These are phyloP conservation scores for Spisula subtruncata DNA, from an alignment of 2,888 invertebrate genomes.

Conservation along the genomic window DNA sequence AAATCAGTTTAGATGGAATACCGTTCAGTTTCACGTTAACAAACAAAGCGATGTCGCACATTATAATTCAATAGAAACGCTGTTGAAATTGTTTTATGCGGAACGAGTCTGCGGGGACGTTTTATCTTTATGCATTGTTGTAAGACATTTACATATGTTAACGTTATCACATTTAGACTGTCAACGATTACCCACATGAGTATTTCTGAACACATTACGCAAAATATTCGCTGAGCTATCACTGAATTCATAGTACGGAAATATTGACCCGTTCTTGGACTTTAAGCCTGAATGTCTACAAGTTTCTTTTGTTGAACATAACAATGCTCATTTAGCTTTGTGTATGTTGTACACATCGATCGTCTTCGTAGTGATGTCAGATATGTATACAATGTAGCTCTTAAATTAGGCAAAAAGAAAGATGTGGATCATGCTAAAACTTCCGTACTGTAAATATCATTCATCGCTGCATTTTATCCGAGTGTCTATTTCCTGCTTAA, in stretches of 20 bases:
- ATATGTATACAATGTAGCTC: too few relatives aligned
- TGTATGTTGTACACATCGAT: too few relatives aligned
- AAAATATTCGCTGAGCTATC: neutral
- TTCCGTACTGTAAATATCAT: neutral
- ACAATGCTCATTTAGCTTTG: too few relatives aligned
- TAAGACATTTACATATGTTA: neutral
- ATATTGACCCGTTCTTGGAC: too few relatives aligned
- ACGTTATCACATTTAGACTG: neutral
- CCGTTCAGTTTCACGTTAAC: neutral
- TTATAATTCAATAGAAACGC: slow-evolving; percentile 8
- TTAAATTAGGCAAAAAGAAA: too few relatives aligned
- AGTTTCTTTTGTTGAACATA: too few relatives aligned
- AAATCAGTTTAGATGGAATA: neutral
- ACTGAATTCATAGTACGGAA: too few relatives aligned
- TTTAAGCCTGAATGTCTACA: too few relatives aligned
- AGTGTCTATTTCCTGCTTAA: neutral
- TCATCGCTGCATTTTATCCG: neutral
- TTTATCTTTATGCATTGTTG: neutral
- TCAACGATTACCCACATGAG: neutral
- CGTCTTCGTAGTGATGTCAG: too few relatives aligned
- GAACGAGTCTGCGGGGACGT: neutral
- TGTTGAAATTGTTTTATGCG: neutral
- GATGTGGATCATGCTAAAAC: too few relatives aligned
- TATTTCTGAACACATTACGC: neutral
- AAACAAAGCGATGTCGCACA: neutral